Evolutionary conservation across 2,888 invertebrate genomes (phyloP).

Genomic region (Dryocosmus kuriphilus): DNA sequence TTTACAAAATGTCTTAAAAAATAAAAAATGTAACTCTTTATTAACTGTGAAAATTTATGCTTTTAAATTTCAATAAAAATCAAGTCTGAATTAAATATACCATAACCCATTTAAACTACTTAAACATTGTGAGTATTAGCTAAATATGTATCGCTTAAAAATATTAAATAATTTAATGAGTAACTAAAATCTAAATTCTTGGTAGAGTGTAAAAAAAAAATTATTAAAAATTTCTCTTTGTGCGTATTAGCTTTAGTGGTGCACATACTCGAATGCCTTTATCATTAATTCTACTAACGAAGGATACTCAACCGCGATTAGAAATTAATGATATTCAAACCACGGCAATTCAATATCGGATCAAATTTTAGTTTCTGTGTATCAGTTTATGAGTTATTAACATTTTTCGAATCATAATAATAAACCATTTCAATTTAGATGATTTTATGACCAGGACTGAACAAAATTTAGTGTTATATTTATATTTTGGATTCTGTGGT

Average conservation of each 20-base stretch:
- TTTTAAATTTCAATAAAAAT: not conserved
- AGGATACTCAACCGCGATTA: constrained; percentile 25
- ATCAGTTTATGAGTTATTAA: not conserved
- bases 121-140: not conserved
- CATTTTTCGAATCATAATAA: constrained; percentile 4
- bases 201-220: not conserved
- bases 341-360: not conserved
- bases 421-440: not conserved
- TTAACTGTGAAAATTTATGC: no score
- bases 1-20: not conserved
- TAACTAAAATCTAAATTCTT: not conserved
- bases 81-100: not conserved
- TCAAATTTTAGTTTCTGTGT: constrained; percentile 5
- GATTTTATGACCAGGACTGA: not conserved
- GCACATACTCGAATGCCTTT: not conserved
- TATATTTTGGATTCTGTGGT: not conserved
- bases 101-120: no score
- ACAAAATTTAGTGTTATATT: not conserved
- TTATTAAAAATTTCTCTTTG: not conserved
- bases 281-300: constrained; percentile 25
- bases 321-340: constrained; percentile 21
- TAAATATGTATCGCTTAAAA: not conserved
- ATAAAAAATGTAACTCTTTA: no score
- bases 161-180: not conserved
- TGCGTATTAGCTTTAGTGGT: not conserved